A percentile compares a stretch with the other conserved stretches of the same genome.
These are phyloP conservation scores for Linepithema humile DNA, from an alignment of 1,140 invertebrate species.

Conservation along the genomic window DNA sequence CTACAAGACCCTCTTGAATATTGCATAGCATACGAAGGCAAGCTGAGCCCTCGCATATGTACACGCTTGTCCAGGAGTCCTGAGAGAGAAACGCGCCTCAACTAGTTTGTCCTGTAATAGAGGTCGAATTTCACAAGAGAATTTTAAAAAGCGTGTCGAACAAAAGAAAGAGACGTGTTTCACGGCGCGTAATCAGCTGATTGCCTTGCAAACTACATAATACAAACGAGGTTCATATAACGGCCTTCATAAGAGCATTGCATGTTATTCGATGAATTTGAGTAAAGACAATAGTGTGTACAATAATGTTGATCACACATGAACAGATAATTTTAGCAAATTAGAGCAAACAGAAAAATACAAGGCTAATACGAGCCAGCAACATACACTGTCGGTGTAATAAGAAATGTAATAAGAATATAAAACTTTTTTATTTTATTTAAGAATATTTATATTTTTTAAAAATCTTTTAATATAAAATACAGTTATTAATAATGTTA, in stretches of 20 bases:
- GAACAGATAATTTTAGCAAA: not conserved
- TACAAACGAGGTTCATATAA: not conserved
- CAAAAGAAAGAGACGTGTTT: conserved; percentile 4
- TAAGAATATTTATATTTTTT: not conserved
- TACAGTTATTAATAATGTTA: not conserved
- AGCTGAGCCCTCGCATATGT: not conserved
- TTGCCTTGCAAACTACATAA: conserved; percentile 17
- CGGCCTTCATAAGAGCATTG: not conserved
- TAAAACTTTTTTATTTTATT: not conserved
- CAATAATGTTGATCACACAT: not conserved
- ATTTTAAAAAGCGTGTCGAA: not conserved
- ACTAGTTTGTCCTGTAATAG: not conserved
- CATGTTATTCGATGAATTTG: not conserved
- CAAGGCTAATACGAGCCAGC: not conserved
- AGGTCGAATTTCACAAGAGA: not conserved
- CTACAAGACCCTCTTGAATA: conserved; percentile 26
- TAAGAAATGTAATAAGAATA: not conserved
- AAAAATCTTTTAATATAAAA: not conserved
- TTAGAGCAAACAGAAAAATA: not conserved
- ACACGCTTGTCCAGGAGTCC: too few species aligned
- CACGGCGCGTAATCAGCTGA: conserved; percentile 12
- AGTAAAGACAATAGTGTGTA: not conserved
- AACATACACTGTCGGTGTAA: not conserved
- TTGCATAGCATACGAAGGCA: not conserved
- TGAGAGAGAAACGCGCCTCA: not conserved